These are phyloP conservation scores for Sminthopsis crassicaudata DNA, from an alignment of 2,113 vertebrate species.

Conservation along the genomic window DNA sequence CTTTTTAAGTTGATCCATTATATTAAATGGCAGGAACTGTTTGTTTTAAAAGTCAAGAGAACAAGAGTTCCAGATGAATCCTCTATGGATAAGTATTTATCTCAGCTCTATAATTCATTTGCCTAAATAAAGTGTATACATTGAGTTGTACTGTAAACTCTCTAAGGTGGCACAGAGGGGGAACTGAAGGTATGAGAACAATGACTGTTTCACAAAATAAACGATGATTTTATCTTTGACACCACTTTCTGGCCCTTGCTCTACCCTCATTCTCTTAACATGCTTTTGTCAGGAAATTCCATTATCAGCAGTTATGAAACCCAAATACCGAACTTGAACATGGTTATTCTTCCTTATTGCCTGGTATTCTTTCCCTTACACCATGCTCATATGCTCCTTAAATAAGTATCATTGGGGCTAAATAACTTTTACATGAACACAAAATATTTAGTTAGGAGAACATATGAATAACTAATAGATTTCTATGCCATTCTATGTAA, in stretches of 20 bases:
- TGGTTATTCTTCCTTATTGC: background rate
- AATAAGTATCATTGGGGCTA: slow-evolving; percentile 25
- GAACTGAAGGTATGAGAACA: background rate
- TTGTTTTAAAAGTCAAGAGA: background rate
- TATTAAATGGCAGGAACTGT: background rate
- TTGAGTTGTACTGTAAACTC: background rate
- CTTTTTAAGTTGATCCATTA: background rate
- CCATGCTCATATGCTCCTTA: background rate
- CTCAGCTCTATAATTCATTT: background rate
- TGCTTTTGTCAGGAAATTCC: background rate
- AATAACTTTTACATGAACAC: slow-evolving; percentile 34
- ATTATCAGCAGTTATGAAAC: background rate
- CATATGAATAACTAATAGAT: slow-evolving; percentile 47
- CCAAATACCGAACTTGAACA: background rate
- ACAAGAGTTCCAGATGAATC: background rate
- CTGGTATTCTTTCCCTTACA: background rate
- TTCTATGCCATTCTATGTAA: slow-evolving; percentile 45
- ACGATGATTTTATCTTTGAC: background rate
- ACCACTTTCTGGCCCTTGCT: background rate
- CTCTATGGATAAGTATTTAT: background rate
- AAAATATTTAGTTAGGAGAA: slow-evolving; percentile 40
- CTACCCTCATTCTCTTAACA: background rate
- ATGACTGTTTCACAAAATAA: background rate
- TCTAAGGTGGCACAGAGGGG: background rate
- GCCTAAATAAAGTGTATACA: background rate